Percentiles rank a stretch among this genome's conserved stretches.
phyloP scores from a whole-genome alignment of 2,797 vertebrate species.

The Hephaestus fuliginosus region DNA sequence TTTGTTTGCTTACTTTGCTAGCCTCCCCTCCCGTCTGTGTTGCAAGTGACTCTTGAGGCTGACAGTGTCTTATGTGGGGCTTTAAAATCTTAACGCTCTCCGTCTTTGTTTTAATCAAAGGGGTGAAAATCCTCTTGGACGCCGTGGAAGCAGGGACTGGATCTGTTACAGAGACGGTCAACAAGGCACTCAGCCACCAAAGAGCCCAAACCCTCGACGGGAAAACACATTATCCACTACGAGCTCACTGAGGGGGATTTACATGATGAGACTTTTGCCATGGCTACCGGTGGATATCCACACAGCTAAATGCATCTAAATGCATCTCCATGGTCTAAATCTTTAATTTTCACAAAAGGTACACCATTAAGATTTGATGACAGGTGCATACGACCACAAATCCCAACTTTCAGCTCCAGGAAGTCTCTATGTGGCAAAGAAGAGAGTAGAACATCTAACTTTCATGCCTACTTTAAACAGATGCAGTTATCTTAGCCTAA shows the following conservation, averaged over 20 bases:
- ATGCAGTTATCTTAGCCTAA: not conserved
- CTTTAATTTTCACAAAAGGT: not conserved
- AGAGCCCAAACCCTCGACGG: slow-evolving; percentile 34
- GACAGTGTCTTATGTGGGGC: slow-evolving; percentile 44
- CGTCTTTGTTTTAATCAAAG: slow-evolving; percentile 59
- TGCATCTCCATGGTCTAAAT: not conserved
- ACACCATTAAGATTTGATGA: not conserved
- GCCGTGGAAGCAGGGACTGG: slow-evolving; percentile 53
- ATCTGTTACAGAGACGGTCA: slow-evolving; percentile 51
- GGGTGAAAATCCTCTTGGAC: slow-evolving; percentile 67
- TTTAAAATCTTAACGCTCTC: slow-evolving; percentile 53
- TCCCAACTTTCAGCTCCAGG: not conserved
- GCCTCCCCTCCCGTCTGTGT: slow-evolving; percentile 34
- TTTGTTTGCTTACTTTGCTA: slow-evolving; percentile 71
- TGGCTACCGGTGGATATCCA: not conserved
- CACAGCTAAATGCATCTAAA: not conserved
- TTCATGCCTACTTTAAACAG: too few relatives aligned
- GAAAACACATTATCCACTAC: slow-evolving; percentile 24
- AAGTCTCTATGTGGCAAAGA: not conserved
- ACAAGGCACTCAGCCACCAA: slow-evolving; percentile 53
- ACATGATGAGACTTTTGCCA: not conserved
- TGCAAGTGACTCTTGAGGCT: slow-evolving; percentile 64
- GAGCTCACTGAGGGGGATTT: not conserved
- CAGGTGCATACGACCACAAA: not conserved
- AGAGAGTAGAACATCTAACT: not conserved